Base-by-base conservation (phyloP, 2,888 invertebrate genomes). In the Adelognathus sp. region DNA sequence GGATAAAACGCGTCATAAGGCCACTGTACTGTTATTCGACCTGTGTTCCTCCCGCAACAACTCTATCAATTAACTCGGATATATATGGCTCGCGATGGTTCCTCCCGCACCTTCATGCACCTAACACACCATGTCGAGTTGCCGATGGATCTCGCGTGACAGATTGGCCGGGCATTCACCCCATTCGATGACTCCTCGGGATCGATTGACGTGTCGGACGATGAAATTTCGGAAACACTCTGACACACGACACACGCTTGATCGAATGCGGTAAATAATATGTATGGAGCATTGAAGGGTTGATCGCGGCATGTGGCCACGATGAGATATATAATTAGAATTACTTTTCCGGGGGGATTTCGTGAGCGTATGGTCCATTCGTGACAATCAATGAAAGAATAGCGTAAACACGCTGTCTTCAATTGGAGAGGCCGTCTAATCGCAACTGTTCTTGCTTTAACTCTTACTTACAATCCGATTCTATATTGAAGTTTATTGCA, bases 21-120 rank as follows among this genome's bases (percentile, higher is more conserved):
- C 44, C 41, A 0, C 14, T 54, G n/a, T n/a, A 0, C 29, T 27
- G 6, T 11, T 9, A 14, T 27, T 27, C 46, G 18, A 7, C 6
- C n/a, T 0, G 27, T 7, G 27, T n/a, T n/a, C n/a, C 29, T 14
- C 52, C 33, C 27, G 64, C 18, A 33, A 52, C 50, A 58, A 70
- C 44, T 75, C 60, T 61, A 75, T 79, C 78, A 71, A 70, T 79
- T 75, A 61, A 71, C 52, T 70, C 16, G 18, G 39, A 66, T 52
- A 29, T 61, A 66, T 52, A 29, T 61, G n/a, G 41, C 14, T 29
- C 50, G 50, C 27, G 41, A 69, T 63, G 58, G 46, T 70, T 74
- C 61, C 54, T 16, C 46, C 41, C 16, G 36, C 41, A 75, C 75
- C 75, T 75, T 64, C 75, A 24, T 33, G 18, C n/a, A 9, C 21